A percentile compares a stretch with the other conserved stretches of the same genome.
These are phyloP conservation scores for Malachius bipustulatus DNA, from an alignment of 2,888 invertebrate species.

Conservation along the genomic window DNA sequence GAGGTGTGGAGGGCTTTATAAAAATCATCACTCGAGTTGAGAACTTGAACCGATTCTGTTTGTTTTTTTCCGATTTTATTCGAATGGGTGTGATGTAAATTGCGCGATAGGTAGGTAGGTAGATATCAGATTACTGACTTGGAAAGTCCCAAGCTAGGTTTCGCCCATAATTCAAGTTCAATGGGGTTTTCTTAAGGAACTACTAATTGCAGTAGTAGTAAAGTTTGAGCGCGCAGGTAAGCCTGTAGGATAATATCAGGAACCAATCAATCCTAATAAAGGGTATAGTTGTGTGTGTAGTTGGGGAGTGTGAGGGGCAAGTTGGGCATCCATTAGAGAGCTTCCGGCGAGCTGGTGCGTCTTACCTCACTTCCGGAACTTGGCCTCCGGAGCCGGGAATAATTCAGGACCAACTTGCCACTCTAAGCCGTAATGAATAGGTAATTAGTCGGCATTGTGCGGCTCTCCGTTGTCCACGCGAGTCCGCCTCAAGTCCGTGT, in stretches of 20 bases:
- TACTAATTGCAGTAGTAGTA: neutral
- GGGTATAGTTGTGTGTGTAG: conserved; percentile 21
- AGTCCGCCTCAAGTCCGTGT: conserved; percentile 13
- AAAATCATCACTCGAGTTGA: no score
- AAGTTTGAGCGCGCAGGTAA: neutral
- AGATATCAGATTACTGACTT: no score
- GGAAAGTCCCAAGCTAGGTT: no score
- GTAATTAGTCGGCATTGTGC: conserved; percentile 40
- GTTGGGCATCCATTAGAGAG: conserved; percentile 32
- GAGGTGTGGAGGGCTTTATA: no score
- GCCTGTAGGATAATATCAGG: conserved; percentile 13
- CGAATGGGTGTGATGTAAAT: conserved; percentile 7
- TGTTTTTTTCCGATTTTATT: conserved; percentile 12
- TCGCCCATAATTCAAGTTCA: no score
- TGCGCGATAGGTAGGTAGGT: no score
- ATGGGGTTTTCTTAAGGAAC: no score
- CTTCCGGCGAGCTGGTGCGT: conserved; percentile 35
- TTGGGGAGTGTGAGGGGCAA: conserved; percentile 20
- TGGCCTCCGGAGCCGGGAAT: conserved; percentile 35
- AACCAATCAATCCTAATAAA: conserved; percentile 37
- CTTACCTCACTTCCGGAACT: conserved; percentile 38
- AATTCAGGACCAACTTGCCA: conserved; percentile 40
- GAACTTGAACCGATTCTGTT: conserved; percentile 6
- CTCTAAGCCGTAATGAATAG: conserved; percentile 41
- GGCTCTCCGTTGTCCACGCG: conserved; percentile 36